Conservation (phyloP, 2,113 vertebrate genomes). For the Colossoma macropomum region DNA sequence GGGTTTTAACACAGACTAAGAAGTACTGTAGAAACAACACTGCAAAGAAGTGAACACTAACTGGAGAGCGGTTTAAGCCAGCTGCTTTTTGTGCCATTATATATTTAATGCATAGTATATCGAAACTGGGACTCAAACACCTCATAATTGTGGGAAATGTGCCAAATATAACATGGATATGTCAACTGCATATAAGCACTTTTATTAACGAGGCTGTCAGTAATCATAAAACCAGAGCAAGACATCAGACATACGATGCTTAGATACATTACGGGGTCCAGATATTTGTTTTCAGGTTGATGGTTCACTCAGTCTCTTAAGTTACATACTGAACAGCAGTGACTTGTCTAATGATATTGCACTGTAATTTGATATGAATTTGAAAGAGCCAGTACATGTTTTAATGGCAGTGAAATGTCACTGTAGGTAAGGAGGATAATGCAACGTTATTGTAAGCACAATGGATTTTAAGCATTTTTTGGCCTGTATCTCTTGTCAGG, state of each 20-base stretch:
- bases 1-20: conserved; percentile 13
- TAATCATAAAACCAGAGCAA: not conserved
- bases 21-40: conserved; percentile 38
- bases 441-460: conserved; percentile 24
- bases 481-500: not conserved
- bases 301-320: not conserved
- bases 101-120: conserved; percentile 18
- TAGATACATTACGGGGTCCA: not conserved
- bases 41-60: not conserved
- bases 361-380: not conserved
- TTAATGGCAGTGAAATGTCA: conserved; percentile 10
- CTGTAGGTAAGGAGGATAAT: not conserved
- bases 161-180: conserved; percentile 38
- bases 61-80: not conserved
- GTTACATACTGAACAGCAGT: not conserved
- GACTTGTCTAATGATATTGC: conserved; percentile 13
- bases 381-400: not conserved
- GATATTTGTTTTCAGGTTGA: not conserved
- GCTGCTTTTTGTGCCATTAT: conserved; percentile 46
- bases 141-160: conserved; percentile 25
- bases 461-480: not conserved
- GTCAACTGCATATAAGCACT: conserved; percentile 23
- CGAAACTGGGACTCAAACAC: conserved; percentile 15
- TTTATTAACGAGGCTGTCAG: conserved; percentile 20
- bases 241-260: not conserved